phyloP scores from a whole-genome alignment of 30 jellyfish, hydroid and myxozoan species.

The Cassiopea xamachana region DNA sequence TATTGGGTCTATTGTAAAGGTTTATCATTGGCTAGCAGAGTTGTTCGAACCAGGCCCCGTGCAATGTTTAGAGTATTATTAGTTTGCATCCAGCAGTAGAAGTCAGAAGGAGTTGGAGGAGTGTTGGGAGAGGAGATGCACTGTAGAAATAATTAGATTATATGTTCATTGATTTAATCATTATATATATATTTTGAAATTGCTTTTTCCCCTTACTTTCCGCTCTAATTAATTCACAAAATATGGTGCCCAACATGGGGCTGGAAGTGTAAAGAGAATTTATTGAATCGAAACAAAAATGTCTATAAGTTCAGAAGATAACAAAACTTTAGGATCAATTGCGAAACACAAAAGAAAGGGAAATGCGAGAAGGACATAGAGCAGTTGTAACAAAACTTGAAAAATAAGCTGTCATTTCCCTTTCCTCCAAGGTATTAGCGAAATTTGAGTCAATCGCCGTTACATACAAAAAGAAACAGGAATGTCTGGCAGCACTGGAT shows the following conservation, averaged over 20 bases:
- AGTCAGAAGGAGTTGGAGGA: not conserved
- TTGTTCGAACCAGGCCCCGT: not conserved
- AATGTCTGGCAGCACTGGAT: not conserved
- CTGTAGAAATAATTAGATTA: not conserved
- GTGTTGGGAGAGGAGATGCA: not conserved
- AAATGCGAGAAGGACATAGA: conserved; percentile 55
- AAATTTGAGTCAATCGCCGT: conserved; percentile 21
- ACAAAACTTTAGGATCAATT: not conserved
- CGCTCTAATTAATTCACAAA: not conserved
- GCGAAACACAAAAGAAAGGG: conserved; percentile 5
- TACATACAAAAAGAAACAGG: not conserved
- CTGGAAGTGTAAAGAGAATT: not conserved
- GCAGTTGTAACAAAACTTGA: conserved; percentile 37
- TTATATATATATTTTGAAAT: no score
- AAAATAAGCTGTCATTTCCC: conserved; percentile 21
- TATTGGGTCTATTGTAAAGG: not conserved
- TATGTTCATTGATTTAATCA: not conserved
- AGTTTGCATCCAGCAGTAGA: not conserved
- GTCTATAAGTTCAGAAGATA: not conserved
- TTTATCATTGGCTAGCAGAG: not conserved
- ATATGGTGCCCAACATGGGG: conserved; percentile 48
- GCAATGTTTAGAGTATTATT: not conserved
- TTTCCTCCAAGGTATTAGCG: conserved; percentile 4
- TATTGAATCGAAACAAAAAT: not conserved
- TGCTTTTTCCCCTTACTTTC: not conserved